A percentile compares a stretch with the other conserved stretches of the same genome.
Conservation (phyloP, 2,113 vertebrate species). For the Numenius arquata region DNA sequence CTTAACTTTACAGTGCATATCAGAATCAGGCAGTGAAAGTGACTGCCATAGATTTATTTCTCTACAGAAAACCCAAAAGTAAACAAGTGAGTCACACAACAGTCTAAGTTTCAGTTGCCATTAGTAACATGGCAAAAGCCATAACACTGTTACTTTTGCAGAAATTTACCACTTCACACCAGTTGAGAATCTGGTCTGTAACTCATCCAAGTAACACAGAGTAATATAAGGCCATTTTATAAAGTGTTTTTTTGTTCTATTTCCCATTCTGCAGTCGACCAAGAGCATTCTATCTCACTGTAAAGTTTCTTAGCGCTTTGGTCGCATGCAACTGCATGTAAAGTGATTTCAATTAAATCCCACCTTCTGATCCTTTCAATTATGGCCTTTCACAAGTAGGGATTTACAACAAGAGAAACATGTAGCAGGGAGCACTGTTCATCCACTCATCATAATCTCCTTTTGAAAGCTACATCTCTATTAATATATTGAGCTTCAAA, state of each 20-base stretch:
- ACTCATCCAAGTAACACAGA: not conserved
- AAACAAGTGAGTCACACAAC: slow-evolving; percentile 8
- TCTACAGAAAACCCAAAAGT: not conserved
- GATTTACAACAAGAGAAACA: not conserved
- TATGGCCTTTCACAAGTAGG: not conserved
- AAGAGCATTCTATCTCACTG: not conserved
- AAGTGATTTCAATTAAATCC: not conserved
- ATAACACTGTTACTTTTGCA: not conserved
- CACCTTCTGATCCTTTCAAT: not conserved
- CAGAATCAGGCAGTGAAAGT: not conserved
- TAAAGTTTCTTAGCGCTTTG: not conserved
- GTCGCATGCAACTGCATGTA: not conserved
- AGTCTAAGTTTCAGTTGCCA: not conserved
- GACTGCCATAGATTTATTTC: not conserved
- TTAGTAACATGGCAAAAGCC: not conserved
- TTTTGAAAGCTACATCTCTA: not conserved
- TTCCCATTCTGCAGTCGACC: not conserved
- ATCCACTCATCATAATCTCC: not conserved
- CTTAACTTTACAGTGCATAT: not conserved
- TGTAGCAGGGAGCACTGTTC: not conserved
- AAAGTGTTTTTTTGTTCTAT: not conserved
- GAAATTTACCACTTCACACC: not conserved
- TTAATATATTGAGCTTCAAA: not conserved
- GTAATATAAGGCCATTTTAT: not conserved
- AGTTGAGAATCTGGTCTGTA: not conserved